Percentiles rank a stretch among this genome's conserved stretches.
These are phyloP conservation scores for Thripadectes ignobilis DNA, from an alignment of 2,797 vertebrate genomes.

Conservation along the genomic window DNA sequence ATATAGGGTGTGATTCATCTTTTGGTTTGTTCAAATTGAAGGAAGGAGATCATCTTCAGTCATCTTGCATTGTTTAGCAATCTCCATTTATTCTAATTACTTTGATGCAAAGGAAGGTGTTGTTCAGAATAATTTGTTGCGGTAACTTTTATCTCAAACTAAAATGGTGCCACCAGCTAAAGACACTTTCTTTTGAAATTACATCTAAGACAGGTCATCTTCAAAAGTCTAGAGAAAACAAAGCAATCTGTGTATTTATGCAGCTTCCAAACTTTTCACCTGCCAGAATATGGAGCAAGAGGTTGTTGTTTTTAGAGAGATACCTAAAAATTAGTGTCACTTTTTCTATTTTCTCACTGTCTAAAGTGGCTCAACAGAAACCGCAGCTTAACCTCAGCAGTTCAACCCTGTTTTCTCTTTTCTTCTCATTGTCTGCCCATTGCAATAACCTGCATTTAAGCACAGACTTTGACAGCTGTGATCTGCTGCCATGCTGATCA, in stretches of 20 bases:
- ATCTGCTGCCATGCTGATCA: slow-evolving; percentile 20
- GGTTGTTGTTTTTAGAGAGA: background rate
- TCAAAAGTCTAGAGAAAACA: background rate
- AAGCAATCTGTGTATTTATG: background rate
- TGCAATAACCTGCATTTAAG: slow-evolving; percentile 10
- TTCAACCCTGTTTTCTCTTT: background rate
- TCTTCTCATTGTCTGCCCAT: background rate
- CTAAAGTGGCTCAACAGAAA: background rate
- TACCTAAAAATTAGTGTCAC: background rate
- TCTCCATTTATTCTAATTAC: background rate
- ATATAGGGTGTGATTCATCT: background rate
- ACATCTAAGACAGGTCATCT: background rate
- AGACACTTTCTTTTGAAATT: background rate
- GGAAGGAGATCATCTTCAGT: background rate
- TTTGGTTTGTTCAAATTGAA: background rate
- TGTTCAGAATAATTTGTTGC: background rate
- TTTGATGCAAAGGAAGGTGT: background rate
- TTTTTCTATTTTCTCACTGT: background rate
- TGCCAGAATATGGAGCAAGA: background rate
- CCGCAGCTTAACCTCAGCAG: background rate
- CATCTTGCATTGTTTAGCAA: background rate
- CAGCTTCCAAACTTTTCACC: background rate
- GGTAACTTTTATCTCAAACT: background rate
- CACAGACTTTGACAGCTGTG: background rate
- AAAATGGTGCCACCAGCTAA: background rate